phyloP scores from a whole-genome alignment of 2,113 vertebrate genomes.

The Murina feae region DNA sequence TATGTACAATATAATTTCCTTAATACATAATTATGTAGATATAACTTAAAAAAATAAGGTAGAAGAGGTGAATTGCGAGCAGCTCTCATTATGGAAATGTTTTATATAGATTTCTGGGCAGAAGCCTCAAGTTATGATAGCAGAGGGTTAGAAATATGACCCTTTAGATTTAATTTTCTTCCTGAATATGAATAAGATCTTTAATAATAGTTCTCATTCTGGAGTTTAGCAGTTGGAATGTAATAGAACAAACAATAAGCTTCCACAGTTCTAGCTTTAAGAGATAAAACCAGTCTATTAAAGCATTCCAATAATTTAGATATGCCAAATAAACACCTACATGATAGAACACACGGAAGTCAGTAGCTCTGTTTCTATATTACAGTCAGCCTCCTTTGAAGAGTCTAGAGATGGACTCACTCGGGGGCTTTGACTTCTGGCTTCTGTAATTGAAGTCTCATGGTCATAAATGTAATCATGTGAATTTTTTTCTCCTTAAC shows the following conservation, averaged over 20 bases:
- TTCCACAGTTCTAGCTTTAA: neutral
- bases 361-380: constrained; percentile 42
- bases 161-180: constrained; percentile 55
- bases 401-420: constrained; percentile 27
- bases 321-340: constrained; percentile 57
- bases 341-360: constrained; percentile 15
- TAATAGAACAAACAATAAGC: constrained; percentile 9
- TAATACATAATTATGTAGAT: neutral
- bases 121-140: neutral
- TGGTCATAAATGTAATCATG: constrained; percentile 37
- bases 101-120: neutral
- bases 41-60: neutral
- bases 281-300: constrained; percentile 51
- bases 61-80: neutral
- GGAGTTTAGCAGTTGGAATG: constrained; percentile 18
- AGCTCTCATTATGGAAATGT: neutral
- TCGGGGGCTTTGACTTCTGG: constrained; percentile 46
- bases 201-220: constrained; percentile 32
- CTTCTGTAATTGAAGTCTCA: constrained; percentile 58
- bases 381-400: constrained; percentile 18
- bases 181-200: constrained; percentile 55
- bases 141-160: neutral
- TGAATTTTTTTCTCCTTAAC: constrained; percentile 46
- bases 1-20: constrained; percentile 18
- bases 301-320: constrained; percentile 66